A percentile compares a stretch with the other conserved stretches of the same genome.
Conservation (phyloP, 2,888 invertebrate genomes). For the Amiota communis region DNA sequence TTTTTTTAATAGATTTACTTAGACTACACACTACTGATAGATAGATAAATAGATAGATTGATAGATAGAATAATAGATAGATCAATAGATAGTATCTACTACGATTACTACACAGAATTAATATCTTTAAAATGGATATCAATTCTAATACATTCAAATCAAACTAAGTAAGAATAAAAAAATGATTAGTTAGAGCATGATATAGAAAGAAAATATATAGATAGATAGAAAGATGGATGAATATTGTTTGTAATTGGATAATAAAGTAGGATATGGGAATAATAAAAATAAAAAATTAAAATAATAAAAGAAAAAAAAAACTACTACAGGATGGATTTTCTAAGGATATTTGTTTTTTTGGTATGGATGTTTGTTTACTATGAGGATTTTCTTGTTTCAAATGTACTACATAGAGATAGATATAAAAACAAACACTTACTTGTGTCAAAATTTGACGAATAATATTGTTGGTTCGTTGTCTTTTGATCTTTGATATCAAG, state of each 20-base stretch:
- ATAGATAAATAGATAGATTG: neutral
- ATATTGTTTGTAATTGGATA: slow-evolving; percentile 21
- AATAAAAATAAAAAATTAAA: neutral
- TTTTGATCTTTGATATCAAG: slow-evolving; percentile 82
- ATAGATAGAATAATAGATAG: neutral
- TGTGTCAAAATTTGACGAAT: slow-evolving; percentile 83
- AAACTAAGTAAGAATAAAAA: slow-evolving; percentile 37
- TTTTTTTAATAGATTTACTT: neutral
- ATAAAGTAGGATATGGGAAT: neutral
- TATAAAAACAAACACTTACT: slow-evolving; percentile 76
- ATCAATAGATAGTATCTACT: too few species aligned
- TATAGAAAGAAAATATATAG: slow-evolving; percentile 9
- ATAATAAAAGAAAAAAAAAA: slow-evolving; percentile 42
- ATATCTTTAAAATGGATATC: neutral
- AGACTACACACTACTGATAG: neutral
- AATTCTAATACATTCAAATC: slow-evolving; percentile 13
- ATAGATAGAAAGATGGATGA: slow-evolving; percentile 40
- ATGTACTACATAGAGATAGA: slow-evolving; percentile 20
- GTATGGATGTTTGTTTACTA: slow-evolving; percentile 28
- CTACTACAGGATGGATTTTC: slow-evolving; percentile 50
- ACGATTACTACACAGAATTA: slow-evolving; percentile 13
- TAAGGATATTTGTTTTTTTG: slow-evolving; percentile 30
- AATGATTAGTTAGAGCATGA: slow-evolving; percentile 24
- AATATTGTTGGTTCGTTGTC: slow-evolving; percentile 82
- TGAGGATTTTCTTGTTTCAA: slow-evolving; percentile 28